These are phyloP conservation scores for Oedothorax gibbosus DNA, from an alignment of 1,140 invertebrate species.

Conservation along the genomic window DNA sequence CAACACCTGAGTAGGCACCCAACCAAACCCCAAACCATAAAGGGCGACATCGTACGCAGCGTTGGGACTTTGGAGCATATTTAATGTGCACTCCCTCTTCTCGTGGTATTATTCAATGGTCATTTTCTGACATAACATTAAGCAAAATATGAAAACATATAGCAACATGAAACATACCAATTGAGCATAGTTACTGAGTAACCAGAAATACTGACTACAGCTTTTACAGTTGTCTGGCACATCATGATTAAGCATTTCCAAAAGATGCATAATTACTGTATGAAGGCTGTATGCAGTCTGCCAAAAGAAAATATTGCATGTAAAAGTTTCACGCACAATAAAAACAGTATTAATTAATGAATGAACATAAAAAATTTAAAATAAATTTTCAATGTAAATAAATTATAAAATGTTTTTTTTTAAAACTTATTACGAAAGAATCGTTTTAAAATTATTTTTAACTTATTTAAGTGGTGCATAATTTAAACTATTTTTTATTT, in stretches of 20 bases:
- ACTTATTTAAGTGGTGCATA: too few species aligned
- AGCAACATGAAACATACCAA: slow-evolving; percentile 64
- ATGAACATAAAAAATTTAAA: not conserved
- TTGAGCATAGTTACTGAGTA: slow-evolving; percentile 70
- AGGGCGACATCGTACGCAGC: too few species aligned
- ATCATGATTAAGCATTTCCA: slow-evolving; percentile 69
- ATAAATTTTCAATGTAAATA: not conserved
- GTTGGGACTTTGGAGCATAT: too few species aligned
- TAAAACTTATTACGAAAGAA: too few species aligned
- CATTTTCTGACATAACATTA: slow-evolving; percentile 8
- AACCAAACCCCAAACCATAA: too few species aligned
- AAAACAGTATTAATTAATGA: not conserved
- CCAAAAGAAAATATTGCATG: slow-evolving; percentile 42
- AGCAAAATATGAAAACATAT: not conserved
- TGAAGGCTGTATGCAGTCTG: slow-evolving; percentile 67
- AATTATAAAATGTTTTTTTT: not conserved
- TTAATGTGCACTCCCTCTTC: too few species aligned
- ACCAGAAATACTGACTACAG: slow-evolving; percentile 70
- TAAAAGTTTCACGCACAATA: not conserved
- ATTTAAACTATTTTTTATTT: too few species aligned
- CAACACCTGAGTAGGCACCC: too few species aligned
- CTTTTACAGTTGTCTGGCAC: slow-evolving; percentile 71
- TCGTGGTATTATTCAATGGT: too few species aligned
- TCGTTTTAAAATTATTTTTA: too few species aligned
- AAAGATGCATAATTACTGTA: slow-evolving; percentile 67